Percentiles rank a stretch among this genome's conserved stretches.
phyloP scores from a whole-genome alignment of 1,140 invertebrate species.

The Tigriopus japonicus region DNA sequence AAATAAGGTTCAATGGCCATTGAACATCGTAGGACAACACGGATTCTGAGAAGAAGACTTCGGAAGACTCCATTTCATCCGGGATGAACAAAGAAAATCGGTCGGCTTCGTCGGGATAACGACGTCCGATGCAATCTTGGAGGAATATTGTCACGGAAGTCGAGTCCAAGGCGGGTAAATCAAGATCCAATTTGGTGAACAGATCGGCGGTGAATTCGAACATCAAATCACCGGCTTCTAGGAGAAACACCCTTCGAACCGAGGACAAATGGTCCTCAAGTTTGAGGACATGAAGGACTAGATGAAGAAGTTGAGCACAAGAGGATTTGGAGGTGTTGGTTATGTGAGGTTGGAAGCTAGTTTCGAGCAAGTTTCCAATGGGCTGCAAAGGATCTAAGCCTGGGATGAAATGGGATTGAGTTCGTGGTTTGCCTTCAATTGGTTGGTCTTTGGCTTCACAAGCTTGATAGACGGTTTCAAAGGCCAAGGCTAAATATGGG shows the following conservation, averaged over 20 bases:
- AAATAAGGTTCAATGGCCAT: constrained; percentile 9
- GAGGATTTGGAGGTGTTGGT: background rate
- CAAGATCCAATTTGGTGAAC: constrained; percentile 35
- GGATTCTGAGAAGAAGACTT: background rate
- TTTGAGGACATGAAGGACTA: constrained; percentile 25
- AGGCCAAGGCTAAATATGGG: background rate
- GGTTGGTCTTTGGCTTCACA: background rate
- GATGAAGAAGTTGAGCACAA: background rate
- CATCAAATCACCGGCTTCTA: constrained; percentile 39
- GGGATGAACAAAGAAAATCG: constrained; percentile 21
- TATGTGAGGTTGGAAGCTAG: background rate
- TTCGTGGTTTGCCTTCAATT: background rate
- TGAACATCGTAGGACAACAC: background rate
- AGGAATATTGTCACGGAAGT: constrained; percentile 30
- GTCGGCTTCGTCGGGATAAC: constrained; percentile 29
- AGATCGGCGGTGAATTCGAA: constrained; percentile 37
- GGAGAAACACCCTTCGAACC: constrained; percentile 37
- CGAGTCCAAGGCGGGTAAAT: constrained; percentile 24
- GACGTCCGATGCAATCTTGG: constrained; percentile 32
- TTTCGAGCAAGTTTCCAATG: background rate
- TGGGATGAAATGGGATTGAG: background rate
- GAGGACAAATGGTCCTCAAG: constrained; percentile 30
- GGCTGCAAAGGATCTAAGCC: background rate
- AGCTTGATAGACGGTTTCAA: background rate
- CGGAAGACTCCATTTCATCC: background rate